Conservation (phyloP, 2,888 invertebrate genomes). For the Anthoptus insignis region DNA sequence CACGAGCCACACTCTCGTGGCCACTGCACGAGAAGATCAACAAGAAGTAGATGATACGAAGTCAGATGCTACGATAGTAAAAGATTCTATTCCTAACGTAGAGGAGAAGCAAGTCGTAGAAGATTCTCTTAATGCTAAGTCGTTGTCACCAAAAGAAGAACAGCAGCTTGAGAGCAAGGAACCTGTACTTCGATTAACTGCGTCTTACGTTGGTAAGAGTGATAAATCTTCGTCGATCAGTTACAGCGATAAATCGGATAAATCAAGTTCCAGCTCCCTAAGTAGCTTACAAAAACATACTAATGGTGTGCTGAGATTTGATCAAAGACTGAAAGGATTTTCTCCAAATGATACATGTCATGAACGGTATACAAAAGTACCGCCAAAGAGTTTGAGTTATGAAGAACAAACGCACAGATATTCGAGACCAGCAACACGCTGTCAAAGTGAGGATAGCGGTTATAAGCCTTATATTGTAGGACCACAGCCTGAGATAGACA, state of each 20-base stretch:
- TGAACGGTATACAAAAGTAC: constrained; percentile 73
- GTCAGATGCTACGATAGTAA: constrained; percentile 79
- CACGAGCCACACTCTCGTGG: constrained; percentile 91
- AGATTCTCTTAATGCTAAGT: constrained; percentile 55
- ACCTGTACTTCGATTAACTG: constrained; percentile 69
- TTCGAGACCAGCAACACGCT: constrained; percentile 82
- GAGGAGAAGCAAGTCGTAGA: constrained; percentile 62
- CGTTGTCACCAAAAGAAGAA: constrained; percentile 59
- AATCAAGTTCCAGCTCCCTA: constrained; percentile 83
- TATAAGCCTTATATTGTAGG: constrained; percentile 75
- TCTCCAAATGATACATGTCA: constrained; percentile 63
- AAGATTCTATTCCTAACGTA: constrained; percentile 61
- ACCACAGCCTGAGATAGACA: constrained; percentile 85
- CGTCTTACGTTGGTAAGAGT: constrained; percentile 66
- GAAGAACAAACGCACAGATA: constrained; percentile 80
- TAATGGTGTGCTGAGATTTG: constrained; percentile 73
- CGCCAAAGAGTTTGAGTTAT: constrained; percentile 82
- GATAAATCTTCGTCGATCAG: constrained; percentile 85
- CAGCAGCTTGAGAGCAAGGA: constrained; percentile 57
- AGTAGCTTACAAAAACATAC: constrained; percentile 81
- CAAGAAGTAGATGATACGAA: constrained; percentile 75
- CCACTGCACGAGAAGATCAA: constrained; percentile 85
- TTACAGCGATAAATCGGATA: constrained; percentile 82
- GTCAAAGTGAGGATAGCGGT: constrained; percentile 88
- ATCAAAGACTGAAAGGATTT: constrained; percentile 70